Conservation (phyloP, 2,113 vertebrate genomes). For the Leiothrix lutea region DNA sequence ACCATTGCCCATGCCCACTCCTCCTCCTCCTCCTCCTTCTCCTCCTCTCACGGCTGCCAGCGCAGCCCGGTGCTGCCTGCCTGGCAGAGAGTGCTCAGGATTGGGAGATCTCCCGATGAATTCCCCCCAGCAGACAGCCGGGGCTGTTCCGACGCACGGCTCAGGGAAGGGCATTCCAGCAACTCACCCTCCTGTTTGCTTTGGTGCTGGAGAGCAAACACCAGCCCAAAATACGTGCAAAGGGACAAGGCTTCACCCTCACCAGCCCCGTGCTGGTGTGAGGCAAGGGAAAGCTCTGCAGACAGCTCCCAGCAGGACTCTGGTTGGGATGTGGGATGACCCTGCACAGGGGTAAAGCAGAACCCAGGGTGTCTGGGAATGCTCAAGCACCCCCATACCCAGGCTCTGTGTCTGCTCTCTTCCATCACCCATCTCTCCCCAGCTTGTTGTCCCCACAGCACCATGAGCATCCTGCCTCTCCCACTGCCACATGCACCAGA, state of each 20-base stretch:
- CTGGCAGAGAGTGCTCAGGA: neutral
- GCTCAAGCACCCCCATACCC: accelerated
- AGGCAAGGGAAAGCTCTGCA: neutral
- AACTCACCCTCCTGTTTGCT: neutral
- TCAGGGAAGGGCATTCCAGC: accelerated
- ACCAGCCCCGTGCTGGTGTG: neutral
- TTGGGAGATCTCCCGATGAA: accelerated
- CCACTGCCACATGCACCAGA: accelerated
- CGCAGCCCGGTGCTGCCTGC: neutral
- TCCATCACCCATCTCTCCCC: neutral
- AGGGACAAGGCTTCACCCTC: neutral
- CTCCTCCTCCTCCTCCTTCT: neutral
- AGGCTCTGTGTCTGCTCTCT: neutral
- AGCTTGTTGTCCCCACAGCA: neutral
- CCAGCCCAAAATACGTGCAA: neutral
- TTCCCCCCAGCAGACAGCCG: neutral
- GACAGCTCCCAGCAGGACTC: neutral
- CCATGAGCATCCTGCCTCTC: accelerated
- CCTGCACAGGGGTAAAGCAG: neutral
- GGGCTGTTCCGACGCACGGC: neutral
- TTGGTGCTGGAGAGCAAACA: neutral
- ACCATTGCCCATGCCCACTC: neutral
- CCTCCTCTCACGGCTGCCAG: neutral
- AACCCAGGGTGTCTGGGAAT: neutral
- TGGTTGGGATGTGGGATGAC: accelerated